Percentiles rank a stretch among this genome's conserved stretches.
Evolutionary conservation across 2,113 vertebrate genomes (phyloP).

Genomic region (Sander vitreus): DNA sequence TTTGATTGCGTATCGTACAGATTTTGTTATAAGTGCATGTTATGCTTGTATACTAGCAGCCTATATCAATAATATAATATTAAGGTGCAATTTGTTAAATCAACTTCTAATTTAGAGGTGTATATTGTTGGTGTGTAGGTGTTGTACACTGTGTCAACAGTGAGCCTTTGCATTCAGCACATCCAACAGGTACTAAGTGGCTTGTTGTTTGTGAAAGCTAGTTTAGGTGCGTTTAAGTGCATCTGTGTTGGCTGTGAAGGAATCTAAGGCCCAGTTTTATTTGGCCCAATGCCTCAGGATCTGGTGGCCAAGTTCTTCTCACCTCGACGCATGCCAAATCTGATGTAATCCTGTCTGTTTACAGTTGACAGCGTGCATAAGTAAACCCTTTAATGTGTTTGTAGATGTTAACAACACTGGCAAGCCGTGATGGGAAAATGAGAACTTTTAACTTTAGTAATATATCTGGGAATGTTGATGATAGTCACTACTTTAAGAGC

Average conservation of each 20-base stretch:
- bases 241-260: constrained; percentile 16
- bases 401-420: neutral
- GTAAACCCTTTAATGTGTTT: neutral
- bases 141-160: neutral
- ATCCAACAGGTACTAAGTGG: neutral
- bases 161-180: neutral
- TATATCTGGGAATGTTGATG: neutral
- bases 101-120: neutral
- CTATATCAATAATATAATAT: neutral
- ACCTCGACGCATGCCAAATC: constrained; percentile 45
- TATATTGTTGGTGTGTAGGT: too few relatives aligned
- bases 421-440: neutral
- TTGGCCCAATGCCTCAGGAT: constrained; percentile 43
- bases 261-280: constrained; percentile 38
- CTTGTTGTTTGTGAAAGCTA: neutral
- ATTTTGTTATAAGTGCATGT: neutral
- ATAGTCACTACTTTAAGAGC: neutral
- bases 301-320: constrained; percentile 50
- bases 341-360: constrained; percentile 53
- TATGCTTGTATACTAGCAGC: neutral
- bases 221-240: constrained; percentile 29
- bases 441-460: neutral
- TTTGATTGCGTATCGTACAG: neutral
- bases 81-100: neutral
- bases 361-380: constrained; percentile 37